Percentiles rank a stretch among this genome's conserved stretches.
phyloP scores from a whole-genome alignment of 1,140 invertebrate species.

The Camponotus vicinus region DNA sequence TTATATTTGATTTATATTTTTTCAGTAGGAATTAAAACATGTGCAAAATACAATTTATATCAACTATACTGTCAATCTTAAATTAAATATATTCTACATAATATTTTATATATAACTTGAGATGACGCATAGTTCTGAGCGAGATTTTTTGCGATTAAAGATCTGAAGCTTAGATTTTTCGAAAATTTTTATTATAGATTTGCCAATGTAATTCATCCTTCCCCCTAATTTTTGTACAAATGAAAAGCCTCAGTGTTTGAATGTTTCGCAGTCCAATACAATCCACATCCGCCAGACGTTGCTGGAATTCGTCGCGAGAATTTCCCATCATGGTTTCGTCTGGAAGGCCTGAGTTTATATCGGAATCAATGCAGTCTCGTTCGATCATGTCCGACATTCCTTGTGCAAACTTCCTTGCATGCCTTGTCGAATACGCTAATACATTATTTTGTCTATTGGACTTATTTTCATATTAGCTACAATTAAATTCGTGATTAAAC shows the following conservation, averaged over 20 bases:
- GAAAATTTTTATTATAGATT: slow-evolving; percentile 23
- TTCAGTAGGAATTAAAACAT: too few relatives aligned
- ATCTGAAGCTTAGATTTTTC: background rate
- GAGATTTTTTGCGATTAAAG: background rate
- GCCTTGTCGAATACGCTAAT: slow-evolving; percentile 31
- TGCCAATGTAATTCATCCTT: slow-evolving; percentile 19
- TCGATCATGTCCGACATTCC: slow-evolving; percentile 50
- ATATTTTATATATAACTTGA: background rate
- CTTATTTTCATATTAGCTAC: slow-evolving; percentile 49
- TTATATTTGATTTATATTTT: too few relatives aligned
- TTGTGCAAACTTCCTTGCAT: slow-evolving; percentile 8
- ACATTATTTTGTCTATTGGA: slow-evolving; percentile 34
- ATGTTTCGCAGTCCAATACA: slow-evolving; percentile 51
- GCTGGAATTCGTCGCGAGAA: slow-evolving; percentile 50
- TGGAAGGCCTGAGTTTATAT: slow-evolving; percentile 57
- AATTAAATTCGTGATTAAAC: slow-evolving; percentile 60
- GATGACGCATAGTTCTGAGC: background rate
- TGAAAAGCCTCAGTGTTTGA: slow-evolving; percentile 42
- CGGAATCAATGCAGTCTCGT: slow-evolving; percentile 55
- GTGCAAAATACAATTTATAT: too few relatives aligned
- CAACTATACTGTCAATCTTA: background rate
- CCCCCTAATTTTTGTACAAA: slow-evolving; percentile 15
- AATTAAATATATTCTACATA: background rate
- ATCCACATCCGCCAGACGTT: slow-evolving; percentile 51
- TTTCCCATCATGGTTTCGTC: slow-evolving; percentile 34